Base-by-base conservation (phyloP, 2,888 invertebrate genomes). In the Monoplex corrugatus region DNA sequence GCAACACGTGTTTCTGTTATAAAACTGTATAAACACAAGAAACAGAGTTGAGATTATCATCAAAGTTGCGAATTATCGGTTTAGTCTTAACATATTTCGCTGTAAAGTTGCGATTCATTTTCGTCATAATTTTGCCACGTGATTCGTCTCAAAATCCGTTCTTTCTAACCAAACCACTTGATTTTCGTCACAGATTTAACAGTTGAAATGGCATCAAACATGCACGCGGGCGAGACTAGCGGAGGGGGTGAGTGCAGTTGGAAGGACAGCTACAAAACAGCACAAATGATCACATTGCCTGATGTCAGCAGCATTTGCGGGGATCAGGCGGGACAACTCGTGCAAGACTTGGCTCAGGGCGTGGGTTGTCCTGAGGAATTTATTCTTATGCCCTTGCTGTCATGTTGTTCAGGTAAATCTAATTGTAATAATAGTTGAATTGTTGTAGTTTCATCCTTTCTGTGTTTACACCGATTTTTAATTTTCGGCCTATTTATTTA, bases 281-380 rank as follows among this genome's bases (percentile, higher is more conserved):
- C 92, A 1, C 92, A 92, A 83, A 91, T 88, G 85, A 88, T 91
- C 19, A 43, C 87, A 19, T 90, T 92, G 32, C 91, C 91, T 63
- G 92, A 92, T 63, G 89, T 91, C 63, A 89, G 82, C 50, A 38
- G 63, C 38, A 89, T 92, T 28, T 91, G 90, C 75, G 91, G 92
- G 23, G 83, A 85, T 38, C 72, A 86, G 63, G 89, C 90, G 72
- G 90, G 90, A 40, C 89, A 89, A 50, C 91, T 91, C 28, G 89
- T 92, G 40, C 87, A 89, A 38, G 89, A 91, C 38, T 57, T 91
- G 57, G 92, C 92, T 35, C 86, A 87, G 16, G 90, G 88, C 0
- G 88, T 90, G 40, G 92, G 91, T 8, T 92, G 92, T 78, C 91
- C 91, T 0, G 89, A 89, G n/a, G 92, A 92, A 72, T 89, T 88